Percentiles rank a stretch among this genome's conserved stretches.
Evolutionary conservation across 2,797 vertebrate species (phyloP).

Genomic region (Trachops cirrhosus): DNA sequence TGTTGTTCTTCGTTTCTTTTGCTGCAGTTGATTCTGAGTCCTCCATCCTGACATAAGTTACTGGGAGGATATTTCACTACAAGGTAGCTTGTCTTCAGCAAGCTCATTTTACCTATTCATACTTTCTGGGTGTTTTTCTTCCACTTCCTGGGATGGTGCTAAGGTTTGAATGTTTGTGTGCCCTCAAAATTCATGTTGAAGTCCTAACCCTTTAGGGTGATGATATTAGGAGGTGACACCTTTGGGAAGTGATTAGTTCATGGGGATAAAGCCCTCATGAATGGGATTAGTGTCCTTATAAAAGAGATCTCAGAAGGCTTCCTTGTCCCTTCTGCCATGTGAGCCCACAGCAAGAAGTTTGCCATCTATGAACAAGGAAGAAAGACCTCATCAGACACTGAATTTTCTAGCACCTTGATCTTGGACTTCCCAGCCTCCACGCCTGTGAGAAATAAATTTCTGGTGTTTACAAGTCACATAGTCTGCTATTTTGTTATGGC

Average conservation of each 20-base stretch:
- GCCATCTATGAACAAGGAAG: not conserved
- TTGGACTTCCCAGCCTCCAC: not conserved
- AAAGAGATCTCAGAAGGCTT: not conserved
- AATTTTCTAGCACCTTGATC: not conserved
- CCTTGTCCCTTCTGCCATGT: not conserved
- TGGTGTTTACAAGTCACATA: not conserved
- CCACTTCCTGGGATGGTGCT: not conserved
- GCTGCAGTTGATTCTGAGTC: not conserved
- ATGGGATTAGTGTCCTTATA: not conserved
- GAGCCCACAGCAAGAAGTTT: not conserved
- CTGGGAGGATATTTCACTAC: not conserved
- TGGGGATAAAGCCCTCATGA: not conserved
- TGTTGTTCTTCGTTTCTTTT: not conserved
- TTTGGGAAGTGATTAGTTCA: not conserved
- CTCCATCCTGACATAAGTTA: not conserved
- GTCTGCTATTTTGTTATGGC: not conserved
- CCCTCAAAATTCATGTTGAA: not conserved
- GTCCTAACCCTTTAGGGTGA: not conserved
- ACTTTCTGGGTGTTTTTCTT: not conserved
- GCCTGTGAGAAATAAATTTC: not conserved
- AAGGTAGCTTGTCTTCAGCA: not conserved
- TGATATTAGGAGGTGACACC: not conserved
- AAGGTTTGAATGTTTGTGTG: not conserved
- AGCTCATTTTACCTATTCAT: not conserved
- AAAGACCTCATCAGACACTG: not conserved